Conservation (phyloP, 2,797 vertebrate genomes). For the Nothura maculosa region DNA sequence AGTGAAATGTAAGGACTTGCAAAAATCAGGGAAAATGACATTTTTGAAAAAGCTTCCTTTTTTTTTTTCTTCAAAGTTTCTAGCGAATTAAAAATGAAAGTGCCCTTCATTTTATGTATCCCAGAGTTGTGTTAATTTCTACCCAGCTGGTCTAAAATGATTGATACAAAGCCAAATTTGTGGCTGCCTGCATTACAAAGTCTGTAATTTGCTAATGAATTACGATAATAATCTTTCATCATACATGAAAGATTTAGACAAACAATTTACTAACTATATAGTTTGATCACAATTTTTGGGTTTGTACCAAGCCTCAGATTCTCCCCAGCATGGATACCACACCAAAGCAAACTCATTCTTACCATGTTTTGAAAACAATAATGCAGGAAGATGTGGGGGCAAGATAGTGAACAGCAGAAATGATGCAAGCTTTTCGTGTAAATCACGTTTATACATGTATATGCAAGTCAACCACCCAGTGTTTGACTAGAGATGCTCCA, state of each 20-base stretch:
- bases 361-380: slow-evolving; percentile 36
- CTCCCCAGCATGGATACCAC: slow-evolving; percentile 47
- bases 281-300: slow-evolving; percentile 84
- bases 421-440: neutral
- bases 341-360: slow-evolving; percentile 49
- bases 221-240: slow-evolving; percentile 87
- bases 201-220: slow-evolving; percentile 88
- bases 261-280: slow-evolving; percentile 85
- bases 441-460: neutral
- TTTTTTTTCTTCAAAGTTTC: slow-evolving; percentile 82
- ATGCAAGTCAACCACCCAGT: neutral
- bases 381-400: neutral
- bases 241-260: slow-evolving; percentile 86
- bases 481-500: neutral
- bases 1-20: slow-evolving; percentile 43
- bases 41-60: slow-evolving; percentile 77
- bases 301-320: slow-evolving; percentile 76
- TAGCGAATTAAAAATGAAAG: slow-evolving; percentile 82
- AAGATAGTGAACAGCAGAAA: slow-evolving; percentile 22
- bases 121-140: slow-evolving; percentile 84
- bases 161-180: slow-evolving; percentile 87
- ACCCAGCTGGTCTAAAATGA: slow-evolving; percentile 84
- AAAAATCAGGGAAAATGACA: slow-evolving; percentile 66
- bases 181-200: slow-evolving; percentile 84
- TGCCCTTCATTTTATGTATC: slow-evolving; percentile 81